These are phyloP conservation scores for Pocillopora grandis DNA, from an alignment of 92 coral and sea anemone species.

Conservation along the genomic window DNA sequence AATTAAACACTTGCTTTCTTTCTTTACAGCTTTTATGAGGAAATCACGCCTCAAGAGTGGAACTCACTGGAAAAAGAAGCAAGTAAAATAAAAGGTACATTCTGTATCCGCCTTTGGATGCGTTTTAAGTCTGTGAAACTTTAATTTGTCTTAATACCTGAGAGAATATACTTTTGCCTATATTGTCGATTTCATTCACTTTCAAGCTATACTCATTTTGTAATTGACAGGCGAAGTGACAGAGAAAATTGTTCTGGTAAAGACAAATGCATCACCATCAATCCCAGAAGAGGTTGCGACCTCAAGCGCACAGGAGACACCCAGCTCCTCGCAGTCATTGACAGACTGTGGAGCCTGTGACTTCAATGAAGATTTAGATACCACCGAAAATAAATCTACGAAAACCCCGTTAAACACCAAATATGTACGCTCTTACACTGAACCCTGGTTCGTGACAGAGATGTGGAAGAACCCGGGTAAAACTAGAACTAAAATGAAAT, in stretches of 20 bases:
- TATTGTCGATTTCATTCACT: too few relatives aligned
- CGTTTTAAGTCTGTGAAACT: background rate
- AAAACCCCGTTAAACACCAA: background rate
- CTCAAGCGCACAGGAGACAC: conserved; percentile 5
- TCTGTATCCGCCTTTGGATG: background rate
- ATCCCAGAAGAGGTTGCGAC: conserved; percentile 54
- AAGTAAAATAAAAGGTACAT: conserved; percentile 1
- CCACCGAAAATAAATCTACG: conserved; percentile 16
- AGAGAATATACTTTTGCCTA: too few relatives aligned
- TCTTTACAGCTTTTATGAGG: conserved; percentile 59
- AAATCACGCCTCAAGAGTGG: conserved; percentile 62
- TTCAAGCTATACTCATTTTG: background rate
- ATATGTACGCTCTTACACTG: conserved; percentile 12
- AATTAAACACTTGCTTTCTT: background rate
- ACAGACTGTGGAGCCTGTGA: conserved; percentile 28
- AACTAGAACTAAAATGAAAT: background rate
- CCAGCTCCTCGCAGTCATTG: conserved; percentile 17
- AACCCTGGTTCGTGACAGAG: conserved; percentile 21
- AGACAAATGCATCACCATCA: conserved; percentile 62
- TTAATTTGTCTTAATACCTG: background rate
- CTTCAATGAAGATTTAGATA: conserved; percentile 12
- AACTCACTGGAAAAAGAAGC: conserved; percentile 38
- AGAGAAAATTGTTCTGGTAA: conserved; percentile 58
- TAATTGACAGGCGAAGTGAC: conserved; percentile 38
- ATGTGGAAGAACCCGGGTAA: conserved; percentile 25